phyloP scores from a whole-genome alignment of 2,113 vertebrate genomes.

The Bettongia penicillata region DNA sequence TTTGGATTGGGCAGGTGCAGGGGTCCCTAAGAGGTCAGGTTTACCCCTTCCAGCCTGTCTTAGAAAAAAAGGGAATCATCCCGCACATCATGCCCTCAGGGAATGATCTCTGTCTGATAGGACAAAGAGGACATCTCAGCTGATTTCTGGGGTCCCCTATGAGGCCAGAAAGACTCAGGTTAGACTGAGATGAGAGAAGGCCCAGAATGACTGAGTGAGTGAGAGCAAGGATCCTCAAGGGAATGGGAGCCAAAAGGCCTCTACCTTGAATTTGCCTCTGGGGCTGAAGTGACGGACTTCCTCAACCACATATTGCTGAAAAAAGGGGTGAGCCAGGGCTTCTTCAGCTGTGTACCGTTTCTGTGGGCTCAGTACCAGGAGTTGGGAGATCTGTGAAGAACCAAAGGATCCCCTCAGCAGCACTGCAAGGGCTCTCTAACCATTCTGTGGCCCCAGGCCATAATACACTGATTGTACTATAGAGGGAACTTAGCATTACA shows the following conservation, averaged over 20 bases:
- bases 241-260: neutral
- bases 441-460: neutral
- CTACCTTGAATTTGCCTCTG: slow-evolving; percentile 94
- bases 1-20: neutral
- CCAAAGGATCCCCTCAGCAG: fast-evolving
- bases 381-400: slow-evolving; percentile 89
- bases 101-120: neutral
- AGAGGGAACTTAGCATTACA: neutral
- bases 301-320: slow-evolving; percentile 94
- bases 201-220: neutral
- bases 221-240: too few species aligned
- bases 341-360: slow-evolving; percentile 89
- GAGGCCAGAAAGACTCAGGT: neutral
- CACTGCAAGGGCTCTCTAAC: neutral
- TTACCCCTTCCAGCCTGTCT: neutral
- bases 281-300: slow-evolving; percentile 97
- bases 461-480: neutral
- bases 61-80: neutral
- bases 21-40: neutral
- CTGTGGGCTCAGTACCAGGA: slow-evolving; percentile 92
- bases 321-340: slow-evolving; percentile 94
- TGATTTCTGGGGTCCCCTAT: neutral
- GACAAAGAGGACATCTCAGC: neutral
- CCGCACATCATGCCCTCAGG: neutral
- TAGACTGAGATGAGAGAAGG: neutral